Base-by-base conservation (phyloP, 2,797 vertebrate genomes). In the Hypotaenidia philippensis region DNA sequence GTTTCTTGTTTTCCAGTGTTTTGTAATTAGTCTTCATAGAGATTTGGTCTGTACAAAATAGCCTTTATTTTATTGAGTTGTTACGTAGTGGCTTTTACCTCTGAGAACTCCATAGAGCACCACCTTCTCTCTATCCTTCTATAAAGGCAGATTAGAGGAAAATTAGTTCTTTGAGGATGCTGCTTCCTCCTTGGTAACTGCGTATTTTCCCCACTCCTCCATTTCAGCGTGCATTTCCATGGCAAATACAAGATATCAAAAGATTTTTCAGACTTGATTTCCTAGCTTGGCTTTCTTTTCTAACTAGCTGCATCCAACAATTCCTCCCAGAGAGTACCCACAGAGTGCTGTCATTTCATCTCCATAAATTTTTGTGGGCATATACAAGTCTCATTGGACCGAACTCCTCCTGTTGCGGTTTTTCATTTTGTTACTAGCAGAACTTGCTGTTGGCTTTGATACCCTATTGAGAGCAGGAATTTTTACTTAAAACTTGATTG, bases 11-110 rank as follows among this genome's bases (percentile, higher is more conserved):
- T 87, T 57, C 36, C 72, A 87, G 81, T 91, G 88, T 83, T 84
- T 94, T 92, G 77, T 88, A 89, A 92, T 96, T 93, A 95, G 91
- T 92, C 74, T 83, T 49, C 16, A 23, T 59, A 36, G 36, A 66
- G 23, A 20, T 55, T 80, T 88, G 26, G 10, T 75, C 34, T 44
- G 9, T 72, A 63, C 34, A 79, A 65, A 18, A 27, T 21, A 77
- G 40, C 34, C 40, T 64, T 64, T 93, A 23, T 86, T 78, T 70
- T 45, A 52, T 34, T 92, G 65, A 82, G 60, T 40, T 87, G 41
- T 64, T 84, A 55, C 7, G 7, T 81, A 55, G 59, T 75, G 68
- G 22, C 26, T 79, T 90, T 93, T 91, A 63, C 50, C 56, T 71
- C 31, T 65, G 50, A 74, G 66, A 44, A 68, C 47, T 8, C 41